These are phyloP conservation scores for Crotalus viridis DNA, from an alignment of 2,113 vertebrate species.

Conservation along the genomic window DNA sequence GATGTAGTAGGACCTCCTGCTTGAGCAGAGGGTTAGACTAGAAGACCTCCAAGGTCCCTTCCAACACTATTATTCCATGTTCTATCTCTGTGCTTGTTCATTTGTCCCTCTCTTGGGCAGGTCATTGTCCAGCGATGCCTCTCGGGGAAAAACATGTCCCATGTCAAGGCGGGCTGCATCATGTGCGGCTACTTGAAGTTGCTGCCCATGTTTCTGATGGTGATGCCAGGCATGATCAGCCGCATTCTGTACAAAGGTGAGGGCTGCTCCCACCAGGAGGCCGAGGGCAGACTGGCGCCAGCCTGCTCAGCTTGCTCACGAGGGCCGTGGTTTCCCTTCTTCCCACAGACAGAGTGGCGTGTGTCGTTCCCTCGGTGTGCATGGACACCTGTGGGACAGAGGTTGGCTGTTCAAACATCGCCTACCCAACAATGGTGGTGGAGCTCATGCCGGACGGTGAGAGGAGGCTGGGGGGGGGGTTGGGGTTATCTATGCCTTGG, in stretches of 20 bases:
- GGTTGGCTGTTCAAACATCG: slow-evolving; percentile 91
- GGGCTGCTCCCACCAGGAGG: background rate
- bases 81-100: background rate
- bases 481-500: background rate
- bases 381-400: slow-evolving; percentile 68
- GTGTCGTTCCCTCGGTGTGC: slow-evolving; percentile 79
- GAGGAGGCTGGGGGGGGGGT: slow-evolving; percentile 6
- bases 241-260: slow-evolving; percentile 88
- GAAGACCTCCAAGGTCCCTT: background rate
- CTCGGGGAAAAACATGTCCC: slow-evolving; percentile 95
- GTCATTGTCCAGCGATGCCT: slow-evolving; percentile 97
- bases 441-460: slow-evolving; percentile 92
- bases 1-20: background rate
- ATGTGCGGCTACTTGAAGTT: slow-evolving; percentile 94
- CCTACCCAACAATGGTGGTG: slow-evolving; percentile 90
- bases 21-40: background rate
- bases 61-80: background rate
- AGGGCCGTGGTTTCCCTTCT: background rate
- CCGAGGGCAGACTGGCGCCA: too few species aligned
- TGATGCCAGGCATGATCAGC: slow-evolving; percentile 95
- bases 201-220: slow-evolving; percentile 95
- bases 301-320: too few species aligned
- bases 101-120: slow-evolving; percentile 61
- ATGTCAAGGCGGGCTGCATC: slow-evolving; percentile 90
- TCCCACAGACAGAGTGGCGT: slow-evolving; percentile 83